These are phyloP conservation scores for Peromyscus melanophrys DNA, from an alignment of 2,797 vertebrate genomes.

Conservation along the genomic window DNA sequence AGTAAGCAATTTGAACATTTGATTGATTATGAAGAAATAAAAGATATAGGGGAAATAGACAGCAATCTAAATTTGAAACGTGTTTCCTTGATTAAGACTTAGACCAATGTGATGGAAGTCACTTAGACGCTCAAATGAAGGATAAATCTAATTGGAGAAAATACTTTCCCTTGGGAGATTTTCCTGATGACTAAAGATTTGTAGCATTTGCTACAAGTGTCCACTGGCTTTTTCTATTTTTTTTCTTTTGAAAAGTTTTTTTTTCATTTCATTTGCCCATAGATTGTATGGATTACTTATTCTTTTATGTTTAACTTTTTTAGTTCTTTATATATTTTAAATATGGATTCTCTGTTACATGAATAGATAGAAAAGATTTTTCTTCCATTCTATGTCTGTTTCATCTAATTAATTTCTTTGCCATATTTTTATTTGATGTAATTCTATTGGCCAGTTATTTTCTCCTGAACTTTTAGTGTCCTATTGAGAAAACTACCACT, in stretches of 20 bases:
- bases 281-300: neutral
- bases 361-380: neutral
- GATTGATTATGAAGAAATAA: neutral
- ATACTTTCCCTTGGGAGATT: neutral
- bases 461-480: neutral
- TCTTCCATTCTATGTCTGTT: neutral
- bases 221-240: no score
- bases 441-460: neutral
- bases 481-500: neutral
- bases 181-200: neutral
- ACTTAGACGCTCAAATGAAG: constrained; percentile 22
- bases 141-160: neutral
- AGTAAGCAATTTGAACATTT: neutral
- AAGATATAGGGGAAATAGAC: neutral
- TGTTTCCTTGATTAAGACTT: constrained; percentile 20
- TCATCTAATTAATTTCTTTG: neutral
- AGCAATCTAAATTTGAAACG: neutral
- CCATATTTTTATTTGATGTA: neutral
- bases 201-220: no score
- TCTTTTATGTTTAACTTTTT: neutral
- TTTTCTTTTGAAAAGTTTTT: neutral
- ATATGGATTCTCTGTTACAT: neutral
- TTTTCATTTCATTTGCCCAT: neutral
- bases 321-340: neutral
- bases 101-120: neutral